Evolutionary conservation across 2,797 vertebrate species (phyloP), one percentile per base, ranked within the genome.

Genomic region (Microtus agrestis): DNA sequence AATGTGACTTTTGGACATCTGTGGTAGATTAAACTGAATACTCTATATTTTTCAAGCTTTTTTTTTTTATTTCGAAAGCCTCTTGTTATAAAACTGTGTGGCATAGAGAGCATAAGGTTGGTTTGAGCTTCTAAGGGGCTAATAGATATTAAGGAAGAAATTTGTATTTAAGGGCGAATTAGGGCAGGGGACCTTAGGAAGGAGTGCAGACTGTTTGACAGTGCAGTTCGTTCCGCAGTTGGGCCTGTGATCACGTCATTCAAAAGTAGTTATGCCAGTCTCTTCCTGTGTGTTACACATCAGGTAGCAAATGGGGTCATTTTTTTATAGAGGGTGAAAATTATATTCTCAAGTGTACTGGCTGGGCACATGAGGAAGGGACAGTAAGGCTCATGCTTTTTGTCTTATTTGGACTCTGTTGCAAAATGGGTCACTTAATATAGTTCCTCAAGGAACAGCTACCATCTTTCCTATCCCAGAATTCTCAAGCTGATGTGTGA

Each of bases 271-370:
- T 6, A 0, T 63, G 34, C 3, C 37, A 31, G 37, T 71, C 63
- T 92, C n/a, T 15, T 46, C 78, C 94, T 89, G 25, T 80, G 61
- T 91, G 1, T 54, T 43, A 80, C 48, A 82, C 0, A 0, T 78
- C 71, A 74, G 59, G 77, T 91, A 94, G 73, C 86, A 87, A 93
- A 77, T 54, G 86, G 43, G 37, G 9, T 74, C 31, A 65, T 96
- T 91, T 89, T 96, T 97, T 94, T 95, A 93, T 69, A 95, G 91
- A 93, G 74, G 90, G 87, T 56, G 82, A 86, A 96, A 88, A 77
- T 91, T 97, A 96, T 92, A 93, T 95, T 95, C 90, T 91, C 80
- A 91, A 4, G 85, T 95, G 67, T 86, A 56, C 89, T 63, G 19
- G 69, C 48, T 67, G 59, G 82, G 59, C 86, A 48, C 63, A 34